Evolutionary conservation across 2,888 invertebrate genomes (phyloP).

Genomic region (Epistrophe grossulariae): DNA sequence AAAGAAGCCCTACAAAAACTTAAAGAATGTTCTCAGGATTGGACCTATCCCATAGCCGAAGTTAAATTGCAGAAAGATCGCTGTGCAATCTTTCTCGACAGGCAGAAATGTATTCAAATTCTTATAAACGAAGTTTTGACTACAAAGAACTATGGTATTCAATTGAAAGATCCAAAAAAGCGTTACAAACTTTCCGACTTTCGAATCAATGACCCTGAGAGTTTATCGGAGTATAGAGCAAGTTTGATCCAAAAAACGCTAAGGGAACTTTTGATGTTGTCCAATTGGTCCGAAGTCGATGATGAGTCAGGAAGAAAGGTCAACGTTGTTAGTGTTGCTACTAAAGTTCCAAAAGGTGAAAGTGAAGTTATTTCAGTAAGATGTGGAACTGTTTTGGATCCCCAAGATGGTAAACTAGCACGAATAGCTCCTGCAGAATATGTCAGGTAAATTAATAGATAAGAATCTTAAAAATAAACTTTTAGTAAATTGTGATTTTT

Average conservation of each 20-base stretch:
- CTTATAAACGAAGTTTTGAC: slow-evolving; percentile 77
- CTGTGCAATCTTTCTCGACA: slow-evolving; percentile 78
- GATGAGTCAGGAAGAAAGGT: slow-evolving; percentile 71
- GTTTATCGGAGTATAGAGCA: slow-evolving; percentile 78
- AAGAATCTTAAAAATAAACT: no score
- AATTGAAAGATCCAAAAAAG: slow-evolving; percentile 48
- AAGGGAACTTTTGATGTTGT: slow-evolving; percentile 77
- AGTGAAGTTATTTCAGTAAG: slow-evolving; percentile 79
- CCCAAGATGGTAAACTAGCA: slow-evolving; percentile 85
- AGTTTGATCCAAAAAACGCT: slow-evolving; percentile 76
- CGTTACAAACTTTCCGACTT: neutral
- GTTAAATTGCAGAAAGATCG: slow-evolving; percentile 77
- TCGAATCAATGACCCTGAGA: slow-evolving; percentile 12
- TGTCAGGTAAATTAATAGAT: slow-evolving; percentile 74
- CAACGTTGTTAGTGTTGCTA: slow-evolving; percentile 31
- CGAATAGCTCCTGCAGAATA: slow-evolving; percentile 76
- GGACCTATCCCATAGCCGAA: slow-evolving; percentile 78
- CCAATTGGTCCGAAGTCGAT: slow-evolving; percentile 77
- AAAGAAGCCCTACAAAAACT: slow-evolving; percentile 52
- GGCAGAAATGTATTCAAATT: slow-evolving; percentile 71
- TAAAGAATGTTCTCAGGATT: slow-evolving; percentile 73
- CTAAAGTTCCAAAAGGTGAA: neutral
- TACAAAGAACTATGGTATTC: slow-evolving; percentile 61
- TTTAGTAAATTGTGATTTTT: no score
- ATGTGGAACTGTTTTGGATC: slow-evolving; percentile 87